A percentile compares a stretch with the other conserved stretches of the same genome.
phyloP scores from a whole-genome alignment of 1,140 invertebrate genomes.

The Coenobita brevimanus region DNA sequence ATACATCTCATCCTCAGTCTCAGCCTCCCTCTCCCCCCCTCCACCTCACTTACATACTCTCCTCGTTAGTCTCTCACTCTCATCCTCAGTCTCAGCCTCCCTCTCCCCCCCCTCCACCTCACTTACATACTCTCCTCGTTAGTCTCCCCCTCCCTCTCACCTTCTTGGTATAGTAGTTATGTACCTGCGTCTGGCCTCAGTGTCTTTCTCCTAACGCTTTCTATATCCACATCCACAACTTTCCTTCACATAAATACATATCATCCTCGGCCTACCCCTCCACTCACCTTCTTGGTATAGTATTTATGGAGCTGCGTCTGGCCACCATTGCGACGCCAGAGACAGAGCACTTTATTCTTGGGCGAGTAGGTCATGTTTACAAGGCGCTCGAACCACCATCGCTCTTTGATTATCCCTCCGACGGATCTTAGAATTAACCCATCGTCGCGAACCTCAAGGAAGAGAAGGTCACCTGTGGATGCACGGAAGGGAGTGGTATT shows the following conservation, averaged over 20 bases:
- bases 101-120: too few relatives aligned
- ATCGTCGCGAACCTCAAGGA: conserved; percentile 98
- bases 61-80: too few relatives aligned
- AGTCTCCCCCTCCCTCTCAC: too few relatives aligned
- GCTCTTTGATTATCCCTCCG: conserved; percentile 94
- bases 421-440: conserved; percentile 94
- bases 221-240: too few relatives aligned
- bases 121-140: too few relatives aligned
- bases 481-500: not conserved
- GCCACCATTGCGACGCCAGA: conserved; percentile 93
- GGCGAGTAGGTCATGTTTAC: conserved; percentile 99
- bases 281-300: conserved; percentile 97
- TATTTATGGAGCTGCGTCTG: conserved; percentile 98
- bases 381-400: conserved; percentile 98
- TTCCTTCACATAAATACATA: too few relatives aligned
- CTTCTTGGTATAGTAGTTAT: conserved; percentile 99
- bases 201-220: too few relatives aligned
- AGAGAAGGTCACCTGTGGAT: conserved; percentile 87
- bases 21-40: too few relatives aligned
- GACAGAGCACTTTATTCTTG: conserved; percentile 96
- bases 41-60: too few relatives aligned
- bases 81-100: too few relatives aligned
- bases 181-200: conserved; percentile 93
- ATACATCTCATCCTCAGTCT: too few relatives aligned
- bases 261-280: too few relatives aligned